These are phyloP conservation scores for Spondyliosoma cantharus DNA, from an alignment of 2,797 vertebrate species.

Conservation along the genomic window DNA sequence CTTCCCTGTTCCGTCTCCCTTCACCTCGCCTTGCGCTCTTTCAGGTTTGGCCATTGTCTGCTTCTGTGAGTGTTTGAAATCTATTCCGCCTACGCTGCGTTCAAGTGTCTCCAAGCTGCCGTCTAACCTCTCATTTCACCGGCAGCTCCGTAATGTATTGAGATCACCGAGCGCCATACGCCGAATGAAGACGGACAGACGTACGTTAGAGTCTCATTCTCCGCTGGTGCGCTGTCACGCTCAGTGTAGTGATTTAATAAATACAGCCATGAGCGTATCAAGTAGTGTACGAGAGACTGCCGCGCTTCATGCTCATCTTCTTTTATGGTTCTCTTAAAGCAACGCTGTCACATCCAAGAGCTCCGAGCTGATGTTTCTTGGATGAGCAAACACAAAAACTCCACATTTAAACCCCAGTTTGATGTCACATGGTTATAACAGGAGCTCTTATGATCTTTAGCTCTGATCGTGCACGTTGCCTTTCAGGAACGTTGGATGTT, in stretches of 20 bases:
- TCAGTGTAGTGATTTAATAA: slow-evolving; percentile 21
- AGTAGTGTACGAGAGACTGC: background rate
- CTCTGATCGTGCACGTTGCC: no score
- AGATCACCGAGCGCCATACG: slow-evolving; percentile 31
- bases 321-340: background rate
- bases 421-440: no score
- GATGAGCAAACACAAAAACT: no score
- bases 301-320: background rate
- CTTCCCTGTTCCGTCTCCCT: slow-evolving; percentile 1
- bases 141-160: slow-evolving; percentile 59
- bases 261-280: background rate
- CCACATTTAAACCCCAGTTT: no score
- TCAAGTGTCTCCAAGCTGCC: slow-evolving; percentile 66
- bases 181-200: slow-evolving; percentile 42
- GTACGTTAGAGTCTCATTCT: slow-evolving; percentile 34
- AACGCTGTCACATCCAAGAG: no score
- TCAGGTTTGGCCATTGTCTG: slow-evolving; percentile 61
- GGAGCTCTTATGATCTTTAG: no score
- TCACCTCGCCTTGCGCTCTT: slow-evolving; percentile 42
- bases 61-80: slow-evolving; percentile 61
- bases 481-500: no score
- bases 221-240: background rate
- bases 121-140: slow-evolving; percentile 66
- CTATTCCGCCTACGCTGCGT: slow-evolving; percentile 70
- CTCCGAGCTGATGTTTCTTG: no score